Conservation (phyloP, 2,888 invertebrate species). For the Ceramica pisi region DNA sequence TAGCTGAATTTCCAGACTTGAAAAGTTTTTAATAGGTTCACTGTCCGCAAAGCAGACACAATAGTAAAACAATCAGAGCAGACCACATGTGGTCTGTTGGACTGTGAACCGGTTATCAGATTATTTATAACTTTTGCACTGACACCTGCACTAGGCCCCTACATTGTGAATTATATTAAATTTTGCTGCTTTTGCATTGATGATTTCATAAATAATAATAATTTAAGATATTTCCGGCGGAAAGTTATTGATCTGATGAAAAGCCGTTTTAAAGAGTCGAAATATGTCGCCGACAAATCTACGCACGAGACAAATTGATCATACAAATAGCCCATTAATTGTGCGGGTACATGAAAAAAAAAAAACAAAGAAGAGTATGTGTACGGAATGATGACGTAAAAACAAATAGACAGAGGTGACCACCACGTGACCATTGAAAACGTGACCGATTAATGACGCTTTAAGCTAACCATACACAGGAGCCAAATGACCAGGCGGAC, state of each 20-base stretch:
- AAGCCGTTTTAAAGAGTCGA: neutral
- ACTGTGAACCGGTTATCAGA: too few species aligned
- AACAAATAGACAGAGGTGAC: neutral
- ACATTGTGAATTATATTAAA: too few species aligned
- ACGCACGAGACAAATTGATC: slow-evolving; percentile 1
- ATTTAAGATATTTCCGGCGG: too few species aligned
- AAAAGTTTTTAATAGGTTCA: too few species aligned
- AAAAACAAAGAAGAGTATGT: slow-evolving; percentile 20
- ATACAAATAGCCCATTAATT: slow-evolving; percentile 18
- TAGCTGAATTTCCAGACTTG: too few species aligned
- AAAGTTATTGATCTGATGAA: neutral
- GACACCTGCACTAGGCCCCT: too few species aligned
- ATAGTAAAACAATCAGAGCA: too few species aligned
- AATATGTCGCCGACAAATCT: slow-evolving; percentile 9
- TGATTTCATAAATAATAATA: too few species aligned
- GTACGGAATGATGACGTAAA: slow-evolving; percentile 24
- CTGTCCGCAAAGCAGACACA: too few species aligned
- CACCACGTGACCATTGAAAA: slow-evolving; percentile 12
- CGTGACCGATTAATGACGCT: slow-evolving; percentile 29
- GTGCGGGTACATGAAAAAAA: neutral
- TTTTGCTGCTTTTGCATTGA: too few species aligned
- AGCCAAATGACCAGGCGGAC: neutral
- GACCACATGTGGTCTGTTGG: too few species aligned
- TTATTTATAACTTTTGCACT: too few species aligned
- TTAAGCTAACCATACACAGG: neutral